A percentile compares a stretch with the other conserved stretches of the same genome.
phyloP scores from a whole-genome alignment of 2,797 vertebrate genomes.

The Antrozous pallidus region DNA sequence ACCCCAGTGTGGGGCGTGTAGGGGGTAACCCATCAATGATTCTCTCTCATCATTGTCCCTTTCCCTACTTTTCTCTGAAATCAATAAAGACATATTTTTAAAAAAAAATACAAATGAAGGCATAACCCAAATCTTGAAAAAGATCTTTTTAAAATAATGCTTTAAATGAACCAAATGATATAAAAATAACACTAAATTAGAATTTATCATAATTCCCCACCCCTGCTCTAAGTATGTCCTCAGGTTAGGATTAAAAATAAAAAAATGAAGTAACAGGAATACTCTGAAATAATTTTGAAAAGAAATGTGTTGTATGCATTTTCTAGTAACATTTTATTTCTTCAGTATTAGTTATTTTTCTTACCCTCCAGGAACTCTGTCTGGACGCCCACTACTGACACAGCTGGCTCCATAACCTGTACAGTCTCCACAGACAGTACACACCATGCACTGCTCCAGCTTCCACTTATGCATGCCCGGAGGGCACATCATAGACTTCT shows the following conservation, averaged over 20 bases:
- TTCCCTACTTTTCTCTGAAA: too few species aligned
- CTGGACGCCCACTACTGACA: slow-evolving; percentile 97
- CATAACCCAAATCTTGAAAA: neutral
- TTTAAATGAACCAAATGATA: slow-evolving; percentile 32
- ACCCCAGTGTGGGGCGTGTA: too few species aligned
- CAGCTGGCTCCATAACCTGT: slow-evolving; percentile 98
- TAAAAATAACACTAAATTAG: neutral
- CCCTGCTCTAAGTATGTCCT: neutral
- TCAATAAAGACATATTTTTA: too few species aligned
- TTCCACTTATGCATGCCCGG: slow-evolving; percentile 99
- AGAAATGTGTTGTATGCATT: neutral
- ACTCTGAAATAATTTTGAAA: neutral
- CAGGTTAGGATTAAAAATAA: neutral
- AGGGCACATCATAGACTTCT: slow-evolving; percentile 99
- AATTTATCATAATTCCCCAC: neutral
- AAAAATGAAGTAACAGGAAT: neutral
- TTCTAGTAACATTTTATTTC: neutral
- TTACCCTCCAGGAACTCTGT: slow-evolving; percentile 97
- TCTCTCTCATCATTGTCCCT: too few species aligned
- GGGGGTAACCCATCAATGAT: too few species aligned
- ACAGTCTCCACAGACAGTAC: slow-evolving; percentile 98
- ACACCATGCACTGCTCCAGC: slow-evolving; percentile 99
- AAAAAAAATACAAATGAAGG: neutral
- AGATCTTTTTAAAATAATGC: slow-evolving; percentile 21
- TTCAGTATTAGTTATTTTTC: neutral